phyloP scores from a whole-genome alignment of 2,888 invertebrate genomes.

The Smittia aterrima region DNA sequence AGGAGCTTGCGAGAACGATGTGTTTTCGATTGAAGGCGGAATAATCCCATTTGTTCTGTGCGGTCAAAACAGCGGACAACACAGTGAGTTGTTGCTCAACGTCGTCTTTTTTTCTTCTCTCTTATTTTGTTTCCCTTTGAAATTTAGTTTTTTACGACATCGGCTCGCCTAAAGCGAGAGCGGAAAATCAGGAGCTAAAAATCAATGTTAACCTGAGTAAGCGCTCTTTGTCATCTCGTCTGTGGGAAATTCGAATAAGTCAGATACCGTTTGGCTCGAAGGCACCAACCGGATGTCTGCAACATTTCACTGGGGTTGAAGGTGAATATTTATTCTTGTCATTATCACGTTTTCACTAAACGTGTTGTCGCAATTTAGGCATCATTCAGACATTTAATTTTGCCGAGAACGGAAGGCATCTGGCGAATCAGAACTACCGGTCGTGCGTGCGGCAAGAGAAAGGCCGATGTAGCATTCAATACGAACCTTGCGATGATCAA shows the following conservation, averaged over 20 bases:
- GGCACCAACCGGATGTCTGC: conserved; percentile 74
- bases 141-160: conserved; percentile 53
- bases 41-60: conserved; percentile 64
- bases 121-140: neutral
- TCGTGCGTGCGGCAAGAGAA: conserved; percentile 70
- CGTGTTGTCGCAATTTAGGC: conserved; percentile 50
- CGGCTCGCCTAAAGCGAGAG: conserved; percentile 42
- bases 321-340: conserved; percentile 47
- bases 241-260: conserved; percentile 75
- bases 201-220: conserved; percentile 59
- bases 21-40: conserved; percentile 62
- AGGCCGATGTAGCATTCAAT: conserved; percentile 72
- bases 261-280: conserved; percentile 76
- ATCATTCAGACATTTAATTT: conserved; percentile 75
- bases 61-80: conserved; percentile 81
- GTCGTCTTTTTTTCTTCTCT: neutral
- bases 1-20: conserved; percentile 76
- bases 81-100: conserved; percentile 60
- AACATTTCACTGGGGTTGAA: conserved; percentile 64
- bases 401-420: conserved; percentile 76
- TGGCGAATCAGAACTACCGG: conserved; percentile 75
- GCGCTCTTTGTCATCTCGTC: conserved; percentile 63
- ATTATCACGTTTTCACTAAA: neutral
- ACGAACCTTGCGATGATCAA: conserved; percentile 71
- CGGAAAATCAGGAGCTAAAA: conserved; percentile 45